Evolutionary conservation across 2,888 invertebrate species (phyloP), one percentile per base, ranked within the genome.

Genomic region (Amiota communis): DNA sequence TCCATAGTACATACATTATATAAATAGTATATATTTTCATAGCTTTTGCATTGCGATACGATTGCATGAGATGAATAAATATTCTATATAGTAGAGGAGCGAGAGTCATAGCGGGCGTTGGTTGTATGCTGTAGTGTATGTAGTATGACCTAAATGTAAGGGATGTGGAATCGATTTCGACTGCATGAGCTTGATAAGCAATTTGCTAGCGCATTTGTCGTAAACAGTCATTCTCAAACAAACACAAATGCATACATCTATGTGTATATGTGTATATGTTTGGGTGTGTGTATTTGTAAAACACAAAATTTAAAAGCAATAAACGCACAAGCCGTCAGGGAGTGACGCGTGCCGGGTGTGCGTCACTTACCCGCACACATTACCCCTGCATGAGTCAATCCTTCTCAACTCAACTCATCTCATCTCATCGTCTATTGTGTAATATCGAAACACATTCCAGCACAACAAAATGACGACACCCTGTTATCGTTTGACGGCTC

Each of bases 271-370:
- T 36, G 36, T 36, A 6, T 36, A 36, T 36, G 36, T 68, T 75
- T 75, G 70, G 61, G 36, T 36, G 36, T 15, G 17, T 59, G 11
- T n/a, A 15, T 59, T 59, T 59, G 11, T 11, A 17, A 20, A 36
- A 59, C 8, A n/a, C 59, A n/a, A 85, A 84, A 84, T 84, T 84
- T 85, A 85, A 84, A 84, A 85, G 85, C 84, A 84, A 84, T 84
- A 84, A 84, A 84, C 83, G 84, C 78, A 78, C 79, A 20, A 64
- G 71, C 17, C 49, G 63, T 17, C 65, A 36, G 69, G 72, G 20
- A 61, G 56, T 67, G 73, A 72, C 81, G 81, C 81, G 83, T 82
- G 77, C 76, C 76, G 23, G 56, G 73, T 65, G 65, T 49, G 13
- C 46, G 64, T 46, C 53, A 8, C 36, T 36, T 36, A 36, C 36